Percentiles rank a stretch among this genome's conserved stretches.
Evolutionary conservation across 2,113 vertebrate species (phyloP).

Genomic region (Seriola quinqueradiata): DNA sequence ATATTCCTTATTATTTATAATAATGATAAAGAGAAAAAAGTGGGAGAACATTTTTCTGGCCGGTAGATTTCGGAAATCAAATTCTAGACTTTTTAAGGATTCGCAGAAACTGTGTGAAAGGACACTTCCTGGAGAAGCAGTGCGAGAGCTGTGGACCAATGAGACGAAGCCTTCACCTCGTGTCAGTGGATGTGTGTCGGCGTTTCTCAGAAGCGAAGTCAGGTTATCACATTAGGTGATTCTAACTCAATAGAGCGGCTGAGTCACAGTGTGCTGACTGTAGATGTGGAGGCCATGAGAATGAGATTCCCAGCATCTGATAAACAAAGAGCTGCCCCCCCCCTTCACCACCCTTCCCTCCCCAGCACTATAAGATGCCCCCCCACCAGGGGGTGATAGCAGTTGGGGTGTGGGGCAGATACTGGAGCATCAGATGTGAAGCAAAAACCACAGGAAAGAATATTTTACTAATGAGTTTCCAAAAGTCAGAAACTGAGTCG

Average conservation of each 20-base stretch:
- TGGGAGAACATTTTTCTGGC: no score
- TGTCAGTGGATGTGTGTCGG: no score
- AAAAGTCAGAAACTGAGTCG: no score
- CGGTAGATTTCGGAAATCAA: not conserved
- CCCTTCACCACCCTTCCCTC: not conserved
- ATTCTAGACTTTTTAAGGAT: no score
- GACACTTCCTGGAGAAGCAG: no score
- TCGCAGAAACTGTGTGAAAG: no score
- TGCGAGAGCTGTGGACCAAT: no score
- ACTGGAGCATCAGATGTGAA: conserved; percentile 58
- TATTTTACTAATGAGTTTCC: no score
- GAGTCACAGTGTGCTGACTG: conserved; percentile 16
- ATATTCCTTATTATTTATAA: no score
- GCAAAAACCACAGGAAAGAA: not conserved
- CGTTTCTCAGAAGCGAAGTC: not conserved
- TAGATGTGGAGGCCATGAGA: conserved; percentile 19
- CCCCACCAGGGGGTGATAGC: conserved; percentile 36
- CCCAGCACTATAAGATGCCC: not conserved
- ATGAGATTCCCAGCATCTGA: conserved; percentile 17
- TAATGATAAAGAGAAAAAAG: no score
- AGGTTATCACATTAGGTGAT: not conserved
- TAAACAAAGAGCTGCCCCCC: conserved; percentile 3
- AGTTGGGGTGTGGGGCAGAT: not conserved
- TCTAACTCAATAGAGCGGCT: not conserved
- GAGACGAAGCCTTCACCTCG: no score